Conservation (phyloP, 2,888 invertebrate species). For the Lydus trimaculatus region DNA sequence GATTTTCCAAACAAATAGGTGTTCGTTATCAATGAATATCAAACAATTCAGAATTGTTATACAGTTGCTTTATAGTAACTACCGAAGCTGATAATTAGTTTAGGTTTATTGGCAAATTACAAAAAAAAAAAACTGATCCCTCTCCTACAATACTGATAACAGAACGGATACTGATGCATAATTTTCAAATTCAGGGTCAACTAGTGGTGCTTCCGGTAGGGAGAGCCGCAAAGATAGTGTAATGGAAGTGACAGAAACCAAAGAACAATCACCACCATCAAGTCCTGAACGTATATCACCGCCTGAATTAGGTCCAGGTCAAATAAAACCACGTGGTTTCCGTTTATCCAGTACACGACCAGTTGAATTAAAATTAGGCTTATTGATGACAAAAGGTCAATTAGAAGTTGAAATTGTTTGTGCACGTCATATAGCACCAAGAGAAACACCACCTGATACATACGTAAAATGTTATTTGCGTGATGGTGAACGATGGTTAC, state of each 20-base stretch:
- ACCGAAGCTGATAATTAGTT: neutral
- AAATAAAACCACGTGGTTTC: conserved; percentile 80
- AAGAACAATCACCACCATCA: conserved; percentile 63
- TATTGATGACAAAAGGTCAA: conserved; percentile 90
- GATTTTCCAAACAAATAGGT: neutral
- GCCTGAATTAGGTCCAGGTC: conserved; percentile 77
- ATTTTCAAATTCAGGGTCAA: conserved; percentile 40
- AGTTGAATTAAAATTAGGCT: conserved; percentile 86
- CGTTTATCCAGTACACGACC: conserved; percentile 72
- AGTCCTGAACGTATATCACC: conserved; percentile 64
- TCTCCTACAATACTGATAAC: neutral
- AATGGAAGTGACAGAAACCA: conserved; percentile 64
- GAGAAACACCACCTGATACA: conserved; percentile 82
- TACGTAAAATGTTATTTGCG: conserved; percentile 94
- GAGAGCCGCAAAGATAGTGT: conserved; percentile 66
- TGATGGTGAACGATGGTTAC: conserved; percentile 87
- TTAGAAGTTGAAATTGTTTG: conserved; percentile 86
- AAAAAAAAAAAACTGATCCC: neutral
- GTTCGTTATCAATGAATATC: neutral
- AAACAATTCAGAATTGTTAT: neutral
- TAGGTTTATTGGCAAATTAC: neutral
- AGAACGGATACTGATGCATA: neutral
- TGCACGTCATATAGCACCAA: conserved; percentile 73
- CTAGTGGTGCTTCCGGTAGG: conserved; percentile 55
- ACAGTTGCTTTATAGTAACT: neutral